phyloP scores from a whole-genome alignment of 2,113 vertebrate genomes.

The Nettapus auritus region DNA sequence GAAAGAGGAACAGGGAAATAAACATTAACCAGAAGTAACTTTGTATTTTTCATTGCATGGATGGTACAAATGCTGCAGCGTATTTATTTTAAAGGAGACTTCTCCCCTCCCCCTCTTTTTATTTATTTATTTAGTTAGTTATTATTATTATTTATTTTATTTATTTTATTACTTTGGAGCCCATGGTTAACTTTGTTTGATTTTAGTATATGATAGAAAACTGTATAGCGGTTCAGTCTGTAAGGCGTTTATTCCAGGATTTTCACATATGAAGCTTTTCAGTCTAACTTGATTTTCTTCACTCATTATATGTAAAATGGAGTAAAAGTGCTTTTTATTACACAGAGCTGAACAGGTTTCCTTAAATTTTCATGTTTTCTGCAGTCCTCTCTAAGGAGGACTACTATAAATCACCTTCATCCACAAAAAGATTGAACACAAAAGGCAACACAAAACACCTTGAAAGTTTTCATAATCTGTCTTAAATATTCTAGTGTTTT shows the following conservation, averaged over 20 bases:
- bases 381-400: neutral
- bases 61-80: neutral
- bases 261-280: neutral
- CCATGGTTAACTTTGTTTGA: neutral
- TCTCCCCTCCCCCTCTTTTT: neutral
- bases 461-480: neutral
- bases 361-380: neutral
- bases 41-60: neutral
- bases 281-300: neutral
- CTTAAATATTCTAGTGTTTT: neutral
- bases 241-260: neutral
- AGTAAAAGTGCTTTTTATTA: neutral
- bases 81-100: neutral
- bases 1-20: neutral
- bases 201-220: neutral
- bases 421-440: neutral
- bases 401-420: neutral
- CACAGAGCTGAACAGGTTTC: neutral
- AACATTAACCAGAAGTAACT: neutral
- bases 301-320: neutral
- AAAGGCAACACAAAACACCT: neutral
- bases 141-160: neutral
- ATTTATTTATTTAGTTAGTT: neutral
- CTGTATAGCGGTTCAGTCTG: neutral
- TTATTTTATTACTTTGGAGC: neutral